Evolutionary conservation across 2,113 vertebrate genomes (phyloP).

Genomic region (Urocolius indicus): DNA sequence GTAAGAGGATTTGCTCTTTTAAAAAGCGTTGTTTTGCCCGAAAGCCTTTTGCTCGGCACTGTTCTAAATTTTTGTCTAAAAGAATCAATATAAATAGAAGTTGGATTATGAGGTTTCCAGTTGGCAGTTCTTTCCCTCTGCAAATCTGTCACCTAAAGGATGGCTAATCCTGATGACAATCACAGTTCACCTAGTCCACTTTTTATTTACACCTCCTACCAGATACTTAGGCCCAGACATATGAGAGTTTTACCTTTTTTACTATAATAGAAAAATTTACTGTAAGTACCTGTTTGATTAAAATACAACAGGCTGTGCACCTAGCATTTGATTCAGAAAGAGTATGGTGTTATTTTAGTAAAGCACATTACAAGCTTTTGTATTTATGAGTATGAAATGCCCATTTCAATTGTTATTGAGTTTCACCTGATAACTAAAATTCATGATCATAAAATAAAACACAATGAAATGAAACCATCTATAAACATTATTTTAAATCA

Average conservation of each 20-base stretch:
- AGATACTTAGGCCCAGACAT: not conserved
- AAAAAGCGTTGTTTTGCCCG: not conserved
- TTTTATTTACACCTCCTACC: not conserved
- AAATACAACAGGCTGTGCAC: not conserved
- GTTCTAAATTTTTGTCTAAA: conserved; percentile 15
- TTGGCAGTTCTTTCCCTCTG: not conserved
- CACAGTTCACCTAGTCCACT: not conserved
- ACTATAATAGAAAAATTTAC: not conserved
- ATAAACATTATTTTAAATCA: not conserved
- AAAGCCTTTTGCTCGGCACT: not conserved
- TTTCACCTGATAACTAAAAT: not conserved
- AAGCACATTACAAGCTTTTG: not conserved
- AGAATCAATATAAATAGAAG: not conserved
- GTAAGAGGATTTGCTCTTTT: not conserved
- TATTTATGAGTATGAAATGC: not conserved
- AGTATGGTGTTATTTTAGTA: not conserved
- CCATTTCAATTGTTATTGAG: not conserved
- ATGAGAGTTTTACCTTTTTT: not conserved
- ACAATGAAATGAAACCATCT: not conserved
- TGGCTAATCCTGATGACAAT: not conserved
- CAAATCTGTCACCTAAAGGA: not conserved
- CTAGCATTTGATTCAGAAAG: not conserved
- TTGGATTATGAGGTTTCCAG: not conserved
- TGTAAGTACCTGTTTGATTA: not conserved
- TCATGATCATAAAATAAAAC: not conserved